These are phyloP conservation scores for Malthinus flaveolus DNA, from an alignment of 2,888 invertebrate genomes.

Conservation along the genomic window DNA sequence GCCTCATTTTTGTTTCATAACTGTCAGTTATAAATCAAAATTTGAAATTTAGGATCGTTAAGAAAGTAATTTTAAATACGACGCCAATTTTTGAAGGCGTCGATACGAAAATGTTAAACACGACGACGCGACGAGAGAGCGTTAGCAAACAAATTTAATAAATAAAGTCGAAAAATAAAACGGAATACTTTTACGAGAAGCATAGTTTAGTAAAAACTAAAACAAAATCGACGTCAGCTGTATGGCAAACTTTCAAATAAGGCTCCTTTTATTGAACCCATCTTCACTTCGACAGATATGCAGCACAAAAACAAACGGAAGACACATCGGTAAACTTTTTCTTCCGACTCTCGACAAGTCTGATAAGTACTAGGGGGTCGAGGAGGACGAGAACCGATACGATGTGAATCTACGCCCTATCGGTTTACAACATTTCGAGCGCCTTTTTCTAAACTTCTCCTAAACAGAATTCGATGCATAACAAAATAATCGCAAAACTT, in stretches of 20 bases:
- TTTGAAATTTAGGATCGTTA: constrained; percentile 23
- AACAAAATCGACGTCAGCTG: constrained; percentile 30
- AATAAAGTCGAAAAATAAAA: constrained; percentile 27
- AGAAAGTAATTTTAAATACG: constrained; percentile 7
- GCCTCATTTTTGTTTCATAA: constrained; percentile 39
- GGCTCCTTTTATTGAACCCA: constrained; percentile 28
- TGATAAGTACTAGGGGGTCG: constrained; percentile 28
- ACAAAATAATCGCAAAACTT: constrained; percentile 24
- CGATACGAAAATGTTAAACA: constrained; percentile 20
- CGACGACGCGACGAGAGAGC: not conserved
- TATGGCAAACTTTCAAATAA: constrained; percentile 26
- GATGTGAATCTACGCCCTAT: constrained; percentile 27
- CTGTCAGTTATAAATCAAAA: constrained; percentile 35
- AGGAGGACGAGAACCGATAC: constrained; percentile 26
- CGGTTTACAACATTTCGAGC: constrained; percentile 23
- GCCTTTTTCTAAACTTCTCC: constrained; percentile 10
- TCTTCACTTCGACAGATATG: constrained; percentile 29
- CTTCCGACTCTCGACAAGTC: constrained; percentile 33
- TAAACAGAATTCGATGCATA: constrained; percentile 24
- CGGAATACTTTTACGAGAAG: constrained; percentile 14
- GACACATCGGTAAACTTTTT: constrained; percentile 33
- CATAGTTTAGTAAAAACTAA: constrained; percentile 22
- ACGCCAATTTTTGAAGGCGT: constrained; percentile 5
- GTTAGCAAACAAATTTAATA: constrained; percentile 25
- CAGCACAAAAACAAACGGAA: constrained; percentile 31